A percentile compares a stretch with the other conserved stretches of the same genome.
These are phyloP conservation scores for Himantopus leucocephalus DNA, from an alignment of 2,113 vertebrate species.

Conservation along the genomic window DNA sequence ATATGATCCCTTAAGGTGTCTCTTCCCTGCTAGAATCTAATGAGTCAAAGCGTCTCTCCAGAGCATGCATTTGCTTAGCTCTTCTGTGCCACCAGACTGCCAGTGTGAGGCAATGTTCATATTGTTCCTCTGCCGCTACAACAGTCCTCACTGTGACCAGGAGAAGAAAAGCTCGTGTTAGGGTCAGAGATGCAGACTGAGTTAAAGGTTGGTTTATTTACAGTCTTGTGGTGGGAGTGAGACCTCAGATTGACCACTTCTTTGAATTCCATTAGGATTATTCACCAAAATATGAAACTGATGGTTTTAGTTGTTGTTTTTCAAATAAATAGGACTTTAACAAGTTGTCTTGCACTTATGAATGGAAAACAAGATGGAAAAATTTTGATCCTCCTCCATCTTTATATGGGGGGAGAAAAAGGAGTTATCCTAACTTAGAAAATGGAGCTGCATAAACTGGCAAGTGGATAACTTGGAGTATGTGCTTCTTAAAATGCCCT, in stretches of 20 bases:
- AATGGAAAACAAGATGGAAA: neutral
- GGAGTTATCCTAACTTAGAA: neutral
- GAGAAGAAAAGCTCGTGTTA: neutral
- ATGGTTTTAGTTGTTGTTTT: neutral
- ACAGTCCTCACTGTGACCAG: neutral
- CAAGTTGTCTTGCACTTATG: neutral
- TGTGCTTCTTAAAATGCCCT: neutral
- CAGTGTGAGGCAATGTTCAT: neutral
- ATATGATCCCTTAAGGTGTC: neutral
- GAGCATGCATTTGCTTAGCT: neutral
- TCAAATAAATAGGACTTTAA: neutral
- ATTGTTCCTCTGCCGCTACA: neutral
- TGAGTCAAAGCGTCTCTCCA: neutral
- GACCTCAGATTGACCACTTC: neutral
- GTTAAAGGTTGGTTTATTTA: neutral
- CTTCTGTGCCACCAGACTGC: accelerated
- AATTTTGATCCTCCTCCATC: neutral
- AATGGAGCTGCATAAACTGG: neutral
- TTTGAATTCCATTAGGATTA: neutral
- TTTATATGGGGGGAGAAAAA: neutral
- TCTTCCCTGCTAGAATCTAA: neutral
- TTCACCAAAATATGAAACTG: neutral
- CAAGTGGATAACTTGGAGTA: neutral
- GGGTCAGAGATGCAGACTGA: neutral
- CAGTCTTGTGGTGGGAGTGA: neutral